Evolutionary conservation across 2,888 invertebrate genomes (phyloP), one percentile per base, ranked within the genome.

Genomic region (Lasioglossum calceatum): DNA sequence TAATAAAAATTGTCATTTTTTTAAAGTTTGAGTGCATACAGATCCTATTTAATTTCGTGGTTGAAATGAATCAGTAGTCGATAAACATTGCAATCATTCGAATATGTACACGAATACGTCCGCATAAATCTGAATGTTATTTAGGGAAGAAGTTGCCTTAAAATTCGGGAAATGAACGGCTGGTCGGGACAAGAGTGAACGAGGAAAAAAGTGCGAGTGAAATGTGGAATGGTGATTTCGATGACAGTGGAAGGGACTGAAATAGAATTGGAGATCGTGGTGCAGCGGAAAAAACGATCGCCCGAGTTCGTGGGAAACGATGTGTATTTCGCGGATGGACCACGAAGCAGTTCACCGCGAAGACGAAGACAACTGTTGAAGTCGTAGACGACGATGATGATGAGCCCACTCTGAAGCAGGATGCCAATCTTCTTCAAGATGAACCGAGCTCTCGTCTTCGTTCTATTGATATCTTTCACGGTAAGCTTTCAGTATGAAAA

Each of bases 391-490:
- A 86, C 44, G 80, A 90, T 84, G 86, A 64, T 84, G 86, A 64
- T 61, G 75, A 71, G 42, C 72, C 50, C 42, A 77, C 47, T 80
- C 76, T 88, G 85, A 90, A 77, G 50, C 44, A 44, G 84, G 77
- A 47, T 27, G 72, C 58, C 80, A 88, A 86, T 73, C 75, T 82
- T 83, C 78, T 71, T 82, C 89, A 91, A 88, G 85, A 91, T 91
- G 91, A 87, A 87, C 72, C 88, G 77, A 84, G 81, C 81, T 64
- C 54, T 84, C 74, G 73, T 88, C 72, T 70, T 82, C 81, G 67
- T 75, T 76, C 86, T 87, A 74, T 81, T 91, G 84, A 84, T 91
- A 88, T 84, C 86, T 54, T 80, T 89, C 84, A 89, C 90, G 91
- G 91, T 91, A 90, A 91, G 91, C 76, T 76, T 73, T 36, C 73